Conservation (phyloP, 2,113 vertebrate genomes). For the Callocephalon fimbriatum region DNA sequence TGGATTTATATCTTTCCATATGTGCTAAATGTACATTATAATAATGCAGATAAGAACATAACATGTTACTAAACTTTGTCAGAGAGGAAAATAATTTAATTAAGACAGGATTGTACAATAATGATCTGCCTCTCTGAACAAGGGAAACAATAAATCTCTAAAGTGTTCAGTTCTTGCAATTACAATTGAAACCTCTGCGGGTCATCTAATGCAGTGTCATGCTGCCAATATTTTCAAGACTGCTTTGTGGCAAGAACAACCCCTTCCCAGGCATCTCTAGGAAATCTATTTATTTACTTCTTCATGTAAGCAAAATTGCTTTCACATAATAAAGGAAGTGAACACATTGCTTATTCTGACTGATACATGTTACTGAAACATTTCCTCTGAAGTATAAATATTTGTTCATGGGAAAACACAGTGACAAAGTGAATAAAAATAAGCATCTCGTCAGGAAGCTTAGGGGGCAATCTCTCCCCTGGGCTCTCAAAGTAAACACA, state of each 20-base stretch:
- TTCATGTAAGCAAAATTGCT: slow-evolving; percentile 20
- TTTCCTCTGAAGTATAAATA: slow-evolving; percentile 57
- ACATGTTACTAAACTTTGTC: background rate
- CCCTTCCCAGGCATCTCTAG: slow-evolving; percentile 14
- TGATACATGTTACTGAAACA: slow-evolving; percentile 15
- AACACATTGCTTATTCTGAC: background rate
- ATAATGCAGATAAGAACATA: background rate
- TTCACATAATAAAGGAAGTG: slow-evolving; percentile 47
- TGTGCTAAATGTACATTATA: background rate
- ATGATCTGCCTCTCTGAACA: background rate
- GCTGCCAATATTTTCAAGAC: background rate
- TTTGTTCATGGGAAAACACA: slow-evolving; percentile 56
- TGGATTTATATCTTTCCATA: background rate
- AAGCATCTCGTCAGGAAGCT: slow-evolving; percentile 36
- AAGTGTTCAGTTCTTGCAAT: background rate
- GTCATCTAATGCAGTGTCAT: background rate
- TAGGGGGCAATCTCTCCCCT: background rate
- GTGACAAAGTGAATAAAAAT: slow-evolving; percentile 57
- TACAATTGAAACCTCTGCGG: background rate
- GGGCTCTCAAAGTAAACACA: background rate
- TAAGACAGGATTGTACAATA: background rate
- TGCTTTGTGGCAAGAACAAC: background rate
- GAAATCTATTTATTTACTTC: slow-evolving; percentile 31
- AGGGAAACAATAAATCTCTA: background rate
- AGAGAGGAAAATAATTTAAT: background rate